Evolutionary conservation across 2,113 vertebrate genomes (phyloP), one percentile per base, ranked within the genome.

Genomic region (Ardeotis arabs): DNA sequence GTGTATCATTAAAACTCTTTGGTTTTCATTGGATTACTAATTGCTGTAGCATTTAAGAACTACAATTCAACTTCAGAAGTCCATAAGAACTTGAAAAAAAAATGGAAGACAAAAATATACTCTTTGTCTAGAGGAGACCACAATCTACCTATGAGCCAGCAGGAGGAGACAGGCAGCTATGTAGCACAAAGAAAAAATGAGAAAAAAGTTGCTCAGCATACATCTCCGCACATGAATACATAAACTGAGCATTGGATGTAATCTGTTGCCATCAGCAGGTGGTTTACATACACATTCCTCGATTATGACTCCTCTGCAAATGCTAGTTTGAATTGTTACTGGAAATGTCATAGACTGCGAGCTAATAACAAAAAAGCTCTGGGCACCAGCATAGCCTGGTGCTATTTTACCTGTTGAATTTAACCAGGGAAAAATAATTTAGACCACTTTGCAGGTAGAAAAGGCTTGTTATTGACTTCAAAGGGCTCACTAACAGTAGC

Each of bases 191-290:
- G 13, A 0, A 63, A 92, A 80, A 70, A 60, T 11, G 17, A 84
- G 16, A 44, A 82, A 58, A 67, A 89, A 78, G 23, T 84, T 64
- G 20, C 14, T 60, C 35, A 72, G 73, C 60, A 39, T 64, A 52
- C 41, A 67, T 74, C 47, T 91, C 44, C 24, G 58, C 18, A 58
- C 66, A 47, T 14, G n/a, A 39, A 19, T 22, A 47, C 28, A 33
- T 35, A 60, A 79, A 82, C 47, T 68, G 80, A 95, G 35, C 83
- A 77, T 77, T 78, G 52, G 33, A 75, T 35, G 19, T 75, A 69
- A 84, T 87, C 83, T 87, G 60, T 94, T 93, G 93, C 55, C 60
- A 81, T 88, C 74, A 60, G 15, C 59, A 81, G 37, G 64, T 83
- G 68, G 45, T 55, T 88, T 96, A 73, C 10, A 4, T 52, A 86